Percentiles rank a stretch among this genome's conserved stretches.
Conservation (phyloP, 2,888 invertebrate species). For the Eupithecia inturbata region DNA sequence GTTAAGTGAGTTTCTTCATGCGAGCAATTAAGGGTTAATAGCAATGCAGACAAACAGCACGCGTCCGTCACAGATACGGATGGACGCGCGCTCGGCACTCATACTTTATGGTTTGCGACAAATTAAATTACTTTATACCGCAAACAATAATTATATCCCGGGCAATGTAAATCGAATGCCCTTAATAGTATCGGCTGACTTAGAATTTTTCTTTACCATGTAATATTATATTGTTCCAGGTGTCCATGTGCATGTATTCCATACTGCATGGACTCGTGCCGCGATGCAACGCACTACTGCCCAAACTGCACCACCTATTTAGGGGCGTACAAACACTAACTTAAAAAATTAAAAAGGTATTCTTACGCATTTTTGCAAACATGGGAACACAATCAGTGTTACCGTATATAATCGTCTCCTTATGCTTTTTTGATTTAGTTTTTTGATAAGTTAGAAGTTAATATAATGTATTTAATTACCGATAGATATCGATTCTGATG, state of each 20-base stretch:
- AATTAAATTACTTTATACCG: too few relatives aligned
- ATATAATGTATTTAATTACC: background rate
- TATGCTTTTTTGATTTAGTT: background rate
- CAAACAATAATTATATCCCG: too few relatives aligned
- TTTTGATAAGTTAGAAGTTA: background rate
- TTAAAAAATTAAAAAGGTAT: background rate
- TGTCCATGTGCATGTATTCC: constrained; percentile 51
- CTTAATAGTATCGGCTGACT: too few relatives aligned
- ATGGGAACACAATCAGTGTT: background rate
- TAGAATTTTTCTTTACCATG: background rate
- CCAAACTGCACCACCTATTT: constrained; percentile 83
- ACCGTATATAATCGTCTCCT: too few relatives aligned
- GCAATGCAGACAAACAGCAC: too few relatives aligned
- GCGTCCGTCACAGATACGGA: too few relatives aligned
- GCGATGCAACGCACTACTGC: constrained; percentile 84
- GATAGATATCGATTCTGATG: too few relatives aligned
- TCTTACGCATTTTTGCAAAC: background rate
- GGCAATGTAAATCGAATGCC: too few relatives aligned
- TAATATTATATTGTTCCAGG: constrained; percentile 23
- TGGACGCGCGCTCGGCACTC: too few relatives aligned
- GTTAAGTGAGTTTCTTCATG: too few relatives aligned
- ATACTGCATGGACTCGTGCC: constrained; percentile 76
- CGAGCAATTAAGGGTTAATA: too few relatives aligned
- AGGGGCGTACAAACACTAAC: constrained; percentile 62
- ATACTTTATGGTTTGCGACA: too few relatives aligned